These are phyloP conservation scores for Sphaeramia orbicularis DNA, from an alignment of 2,797 vertebrate genomes.

Conservation along the genomic window DNA sequence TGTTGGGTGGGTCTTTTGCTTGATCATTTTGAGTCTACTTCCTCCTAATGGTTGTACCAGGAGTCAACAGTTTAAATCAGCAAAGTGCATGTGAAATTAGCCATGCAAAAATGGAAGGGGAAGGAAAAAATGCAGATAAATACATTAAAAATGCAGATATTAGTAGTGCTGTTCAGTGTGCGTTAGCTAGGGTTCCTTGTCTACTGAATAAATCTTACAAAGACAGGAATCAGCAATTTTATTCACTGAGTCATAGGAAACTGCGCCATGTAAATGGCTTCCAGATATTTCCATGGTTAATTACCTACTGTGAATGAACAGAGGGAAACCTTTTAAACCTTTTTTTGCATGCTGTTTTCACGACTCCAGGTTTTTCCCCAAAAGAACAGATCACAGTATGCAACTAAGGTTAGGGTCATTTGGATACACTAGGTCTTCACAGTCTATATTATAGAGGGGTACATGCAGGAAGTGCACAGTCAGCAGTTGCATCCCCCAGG, in stretches of 20 bases:
- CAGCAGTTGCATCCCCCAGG: slow-evolving; percentile 70
- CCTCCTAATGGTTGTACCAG: slow-evolving; percentile 8
- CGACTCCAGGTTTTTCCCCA: slow-evolving; percentile 59
- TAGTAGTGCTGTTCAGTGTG: slow-evolving; percentile 37
- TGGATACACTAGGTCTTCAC: slow-evolving; percentile 56
- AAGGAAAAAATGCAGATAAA: slow-evolving; percentile 24
- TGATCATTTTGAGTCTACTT: slow-evolving; percentile 22
- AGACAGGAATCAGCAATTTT: slow-evolving; percentile 65
- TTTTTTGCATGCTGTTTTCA: slow-evolving; percentile 68
- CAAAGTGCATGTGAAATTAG: slow-evolving; percentile 34
- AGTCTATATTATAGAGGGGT: slow-evolving; percentile 65
- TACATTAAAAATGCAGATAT: slow-evolving; percentile 40
- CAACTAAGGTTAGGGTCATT: slow-evolving; percentile 56
- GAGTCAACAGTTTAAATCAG: slow-evolving; percentile 35
- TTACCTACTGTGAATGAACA: slow-evolving; percentile 79
- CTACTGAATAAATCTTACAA: slow-evolving; percentile 52
- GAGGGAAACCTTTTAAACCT: slow-evolving; percentile 65
- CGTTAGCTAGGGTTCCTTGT: slow-evolving; percentile 38
- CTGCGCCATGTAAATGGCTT: slow-evolving; percentile 68
- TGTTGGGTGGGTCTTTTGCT: background rate
- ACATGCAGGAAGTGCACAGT: slow-evolving; percentile 72
- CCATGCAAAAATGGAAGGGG: slow-evolving; percentile 26
- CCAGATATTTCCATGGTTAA: slow-evolving; percentile 80
- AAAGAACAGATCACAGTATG: slow-evolving; percentile 58
- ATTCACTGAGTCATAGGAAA: slow-evolving; percentile 74